phyloP scores from a whole-genome alignment of 2,888 invertebrate genomes.

The Acleris emargana region DNA sequence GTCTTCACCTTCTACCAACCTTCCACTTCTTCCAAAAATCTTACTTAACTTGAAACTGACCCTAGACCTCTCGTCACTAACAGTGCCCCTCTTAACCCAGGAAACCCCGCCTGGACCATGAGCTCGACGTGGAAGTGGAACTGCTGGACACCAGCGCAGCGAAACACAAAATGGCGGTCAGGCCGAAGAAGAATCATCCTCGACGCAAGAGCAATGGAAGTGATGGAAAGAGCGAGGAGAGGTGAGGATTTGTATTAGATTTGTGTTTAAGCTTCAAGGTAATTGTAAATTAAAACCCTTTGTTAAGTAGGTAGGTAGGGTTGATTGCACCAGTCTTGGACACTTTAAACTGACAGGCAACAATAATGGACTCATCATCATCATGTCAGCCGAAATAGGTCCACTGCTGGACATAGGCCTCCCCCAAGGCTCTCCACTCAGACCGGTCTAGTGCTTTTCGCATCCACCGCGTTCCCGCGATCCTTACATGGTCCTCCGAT shows the following conservation, averaged over 20 bases:
- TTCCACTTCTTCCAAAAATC: neutral
- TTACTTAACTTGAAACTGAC: neutral
- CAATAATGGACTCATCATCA: no score
- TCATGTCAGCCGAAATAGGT: no score
- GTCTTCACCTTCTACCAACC: neutral
- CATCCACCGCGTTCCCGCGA: no score
- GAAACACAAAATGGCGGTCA: constrained; percentile 88
- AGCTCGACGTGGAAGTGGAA: constrained; percentile 83
- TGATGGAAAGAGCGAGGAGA: constrained; percentile 42
- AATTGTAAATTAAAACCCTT: no score
- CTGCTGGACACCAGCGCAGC: constrained; percentile 90
- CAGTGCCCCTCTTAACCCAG: constrained; percentile 64
- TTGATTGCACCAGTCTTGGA: no score
- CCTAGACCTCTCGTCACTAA: constrained; percentile 31
- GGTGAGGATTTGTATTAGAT: constrained; percentile 38
- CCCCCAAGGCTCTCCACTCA: no score
- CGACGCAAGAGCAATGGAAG: constrained; percentile 52
- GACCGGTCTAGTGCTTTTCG: no score
- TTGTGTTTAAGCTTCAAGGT: no score
- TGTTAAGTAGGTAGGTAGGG: no score
- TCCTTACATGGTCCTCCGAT: no score
- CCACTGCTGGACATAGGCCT: no score
- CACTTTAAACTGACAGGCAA: no score
- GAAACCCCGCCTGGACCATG: constrained; percentile 82
- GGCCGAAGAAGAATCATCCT: constrained; percentile 87